Percentiles rank a stretch among this genome's conserved stretches.
Conservation (phyloP, 2,797 vertebrate genomes). For the Hoplostethus atlanticus region DNA sequence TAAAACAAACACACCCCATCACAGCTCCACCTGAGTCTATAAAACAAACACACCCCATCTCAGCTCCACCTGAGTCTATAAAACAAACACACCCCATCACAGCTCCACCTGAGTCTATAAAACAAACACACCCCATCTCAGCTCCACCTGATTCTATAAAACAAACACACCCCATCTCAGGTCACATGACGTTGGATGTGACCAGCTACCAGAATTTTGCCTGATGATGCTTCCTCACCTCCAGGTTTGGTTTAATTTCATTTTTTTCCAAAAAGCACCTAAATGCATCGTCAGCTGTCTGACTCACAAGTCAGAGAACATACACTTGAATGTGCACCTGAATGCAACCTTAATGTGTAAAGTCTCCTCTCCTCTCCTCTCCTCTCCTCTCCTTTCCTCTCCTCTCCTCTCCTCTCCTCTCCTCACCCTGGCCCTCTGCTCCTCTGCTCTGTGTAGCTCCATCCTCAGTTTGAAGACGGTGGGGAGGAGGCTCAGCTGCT, state of each 20-base stretch:
- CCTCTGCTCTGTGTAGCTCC: constrained; percentile 84
- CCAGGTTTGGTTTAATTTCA: too few species aligned
- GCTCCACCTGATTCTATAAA: too few species aligned
- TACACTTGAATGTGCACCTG: too few species aligned
- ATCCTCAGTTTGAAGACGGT: constrained; percentile 86
- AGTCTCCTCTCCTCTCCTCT: not conserved
- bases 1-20: constrained; percentile 17
- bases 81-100: constrained; percentile 17
- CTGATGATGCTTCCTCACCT: too few species aligned
- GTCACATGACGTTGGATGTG: too few species aligned
- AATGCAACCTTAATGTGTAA: too few species aligned
- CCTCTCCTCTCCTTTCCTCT: not conserved
- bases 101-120: not conserved
- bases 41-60: not conserved
- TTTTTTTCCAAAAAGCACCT: too few species aligned
- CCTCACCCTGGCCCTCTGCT: constrained; percentile 84
- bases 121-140: not conserved
- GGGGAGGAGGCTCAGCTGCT: constrained; percentile 82
- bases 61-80: constrained; percentile 85
- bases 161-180: not conserved
- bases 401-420: not conserved
- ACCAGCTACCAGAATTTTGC: too few species aligned
- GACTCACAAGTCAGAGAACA: too few species aligned
- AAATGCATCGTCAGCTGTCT: too few species aligned
- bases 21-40: not conserved